Percentiles rank a stretch among this genome's conserved stretches.
These are phyloP conservation scores for Drosophila helvetica DNA, from an alignment of 2,888 invertebrate genomes.

Conservation along the genomic window DNA sequence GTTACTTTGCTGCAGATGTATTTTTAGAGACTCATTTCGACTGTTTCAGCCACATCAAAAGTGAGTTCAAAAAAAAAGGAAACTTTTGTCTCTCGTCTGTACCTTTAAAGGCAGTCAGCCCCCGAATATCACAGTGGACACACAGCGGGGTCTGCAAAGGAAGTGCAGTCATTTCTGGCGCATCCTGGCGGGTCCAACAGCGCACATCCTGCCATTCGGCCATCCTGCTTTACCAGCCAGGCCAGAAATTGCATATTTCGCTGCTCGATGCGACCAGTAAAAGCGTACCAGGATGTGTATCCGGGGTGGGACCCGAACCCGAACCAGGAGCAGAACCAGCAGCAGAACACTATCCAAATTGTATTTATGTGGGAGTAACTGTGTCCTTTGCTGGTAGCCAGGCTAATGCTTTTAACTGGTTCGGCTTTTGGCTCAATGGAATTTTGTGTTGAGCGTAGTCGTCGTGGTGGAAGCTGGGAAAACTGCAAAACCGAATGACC, in stretches of 20 bases:
- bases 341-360: constrained; percentile 45
- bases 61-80: constrained; percentile 21
- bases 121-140: constrained; percentile 33
- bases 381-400: constrained; percentile 12
- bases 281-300: constrained; percentile 62
- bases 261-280: constrained; percentile 64
- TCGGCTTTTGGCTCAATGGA: constrained; percentile 61
- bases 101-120: constrained; percentile 13
- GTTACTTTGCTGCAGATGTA: constrained; percentile 21
- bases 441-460: constrained; percentile 22
- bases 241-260: constrained; percentile 72
- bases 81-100: neutral
- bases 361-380: constrained; percentile 43
- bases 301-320: constrained; percentile 2
- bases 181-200: constrained; percentile 66
- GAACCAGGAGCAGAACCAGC: constrained; percentile 32
- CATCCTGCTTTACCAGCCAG: constrained; percentile 14
- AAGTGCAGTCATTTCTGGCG: constrained; percentile 73
- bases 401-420: constrained; percentile 59
- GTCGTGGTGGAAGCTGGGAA: neutral
- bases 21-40: neutral
- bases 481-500: constrained; percentile 50
- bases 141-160: constrained; percentile 53
- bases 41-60: constrained; percentile 28
- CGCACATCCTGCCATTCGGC: constrained; percentile 48